Conservation (phyloP, 1,140 invertebrate species). For the Matsumurasca onukii region DNA sequence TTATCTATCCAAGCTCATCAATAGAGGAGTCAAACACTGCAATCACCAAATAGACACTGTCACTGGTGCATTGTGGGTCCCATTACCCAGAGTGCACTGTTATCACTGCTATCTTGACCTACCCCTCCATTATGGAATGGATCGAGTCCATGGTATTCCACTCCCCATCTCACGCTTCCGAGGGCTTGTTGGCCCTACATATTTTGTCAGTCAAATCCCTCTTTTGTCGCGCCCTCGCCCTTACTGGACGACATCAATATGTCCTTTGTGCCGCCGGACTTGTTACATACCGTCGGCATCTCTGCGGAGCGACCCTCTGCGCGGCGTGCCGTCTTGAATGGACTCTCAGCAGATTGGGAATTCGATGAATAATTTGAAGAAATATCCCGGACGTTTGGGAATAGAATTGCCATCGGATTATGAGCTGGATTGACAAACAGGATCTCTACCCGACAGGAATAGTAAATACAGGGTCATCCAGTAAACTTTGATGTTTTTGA, state of each 20-base stretch:
- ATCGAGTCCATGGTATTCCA: not conserved
- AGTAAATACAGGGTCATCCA: too few relatives aligned
- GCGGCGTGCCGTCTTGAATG: too few relatives aligned
- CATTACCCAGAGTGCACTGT: constrained; percentile 20
- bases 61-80: constrained; percentile 17
- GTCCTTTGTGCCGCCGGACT: not conserved
- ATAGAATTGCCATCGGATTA: too few relatives aligned
- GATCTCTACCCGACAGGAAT: too few relatives aligned
- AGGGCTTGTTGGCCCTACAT: constrained; percentile 1
- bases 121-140: constrained; percentile 17
- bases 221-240: not conserved
- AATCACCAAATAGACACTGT: constrained; percentile 9
- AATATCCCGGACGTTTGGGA: too few relatives aligned
- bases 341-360: too few relatives aligned
- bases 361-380: too few relatives aligned
- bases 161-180: not conserved
- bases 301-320: too few relatives aligned
- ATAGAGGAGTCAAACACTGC: too few relatives aligned
- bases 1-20: too few relatives aligned
- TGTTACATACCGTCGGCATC: not conserved
- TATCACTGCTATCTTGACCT: constrained; percentile 21
- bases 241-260: not conserved
- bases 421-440: too few relatives aligned
- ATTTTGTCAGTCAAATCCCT: constrained; percentile 26
- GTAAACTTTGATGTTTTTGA: too few relatives aligned